phyloP scores from a whole-genome alignment of 1,140 invertebrate genomes.

The Drosophila ercepeae region DNA sequence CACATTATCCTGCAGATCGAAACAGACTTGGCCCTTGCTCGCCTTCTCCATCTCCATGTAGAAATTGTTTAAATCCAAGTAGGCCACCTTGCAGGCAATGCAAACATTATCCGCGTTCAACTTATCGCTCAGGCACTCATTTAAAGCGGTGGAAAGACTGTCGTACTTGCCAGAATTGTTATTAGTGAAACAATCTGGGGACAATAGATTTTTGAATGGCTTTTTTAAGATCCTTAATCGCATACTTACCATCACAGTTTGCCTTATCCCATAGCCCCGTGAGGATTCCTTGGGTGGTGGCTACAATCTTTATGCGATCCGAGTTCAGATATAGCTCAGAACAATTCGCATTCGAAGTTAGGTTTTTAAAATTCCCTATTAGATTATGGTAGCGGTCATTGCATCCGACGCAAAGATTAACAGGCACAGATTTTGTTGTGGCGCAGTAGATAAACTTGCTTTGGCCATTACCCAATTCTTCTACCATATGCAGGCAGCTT shows the following conservation, averaged over 20 bases:
- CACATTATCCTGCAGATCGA: slow-evolving; percentile 72
- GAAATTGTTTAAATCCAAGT: slow-evolving; percentile 56
- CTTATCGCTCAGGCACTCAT: neutral
- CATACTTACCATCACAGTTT: slow-evolving; percentile 57
- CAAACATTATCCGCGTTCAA: slow-evolving; percentile 19
- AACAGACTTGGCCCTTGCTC: slow-evolving; percentile 66
- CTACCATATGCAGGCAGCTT: slow-evolving; percentile 7
- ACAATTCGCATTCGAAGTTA: slow-evolving; percentile 49
- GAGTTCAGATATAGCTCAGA: slow-evolving; percentile 54
- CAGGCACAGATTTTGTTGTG: slow-evolving; percentile 61
- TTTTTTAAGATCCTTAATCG: neutral
- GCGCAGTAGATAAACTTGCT: slow-evolving; percentile 58
- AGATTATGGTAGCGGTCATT: neutral
- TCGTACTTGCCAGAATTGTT: slow-evolving; percentile 34
- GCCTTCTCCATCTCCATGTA: slow-evolving; percentile 59
- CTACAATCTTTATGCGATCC: slow-evolving; percentile 70
- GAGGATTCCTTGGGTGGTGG: slow-evolving; percentile 54
- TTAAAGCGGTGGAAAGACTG: neutral
- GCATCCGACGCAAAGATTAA: slow-evolving; percentile 54
- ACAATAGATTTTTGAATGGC: neutral
- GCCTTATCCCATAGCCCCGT: slow-evolving; percentile 64
- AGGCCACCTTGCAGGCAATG: slow-evolving; percentile 26
- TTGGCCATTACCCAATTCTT: slow-evolving; percentile 50
- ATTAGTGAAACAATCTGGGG: slow-evolving; percentile 55
- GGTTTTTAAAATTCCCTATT: neutral